phyloP scores from a whole-genome alignment of 2,113 vertebrate species.

The Myanophis thanlyinensis region DNA sequence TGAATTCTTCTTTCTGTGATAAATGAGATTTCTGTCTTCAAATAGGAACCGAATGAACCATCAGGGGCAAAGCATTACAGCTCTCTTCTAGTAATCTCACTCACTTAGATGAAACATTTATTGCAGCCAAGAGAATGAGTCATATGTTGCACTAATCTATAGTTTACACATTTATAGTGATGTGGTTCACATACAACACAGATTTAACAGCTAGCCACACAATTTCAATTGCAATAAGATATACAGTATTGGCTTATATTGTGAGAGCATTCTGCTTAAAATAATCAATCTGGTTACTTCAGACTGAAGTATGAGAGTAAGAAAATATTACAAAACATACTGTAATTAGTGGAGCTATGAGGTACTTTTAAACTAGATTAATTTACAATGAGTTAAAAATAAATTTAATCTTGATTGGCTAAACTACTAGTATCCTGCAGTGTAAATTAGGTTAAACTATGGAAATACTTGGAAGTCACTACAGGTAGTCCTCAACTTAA shows the following conservation, averaged over 20 bases:
- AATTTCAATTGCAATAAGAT: neutral
- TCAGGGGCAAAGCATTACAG: neutral
- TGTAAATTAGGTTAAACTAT: neutral
- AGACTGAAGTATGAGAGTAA: constrained; percentile 35
- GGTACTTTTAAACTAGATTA: constrained; percentile 20
- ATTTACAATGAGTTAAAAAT: neutral
- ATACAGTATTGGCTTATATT: neutral
- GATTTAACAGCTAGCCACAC: neutral
- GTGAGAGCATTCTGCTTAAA: constrained; percentile 27
- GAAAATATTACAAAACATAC: constrained; percentile 19
- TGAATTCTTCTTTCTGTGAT: neutral
- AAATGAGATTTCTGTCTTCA: neutral
- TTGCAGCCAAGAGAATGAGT: neutral
- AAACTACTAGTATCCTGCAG: neutral
- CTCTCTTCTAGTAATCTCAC: neutral
- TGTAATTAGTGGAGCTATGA: constrained; percentile 36
- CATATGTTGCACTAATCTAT: neutral
- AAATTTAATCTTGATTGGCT: neutral
- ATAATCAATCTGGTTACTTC: constrained; percentile 33
- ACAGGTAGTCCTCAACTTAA: constrained; percentile 7
- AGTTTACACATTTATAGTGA: neutral
- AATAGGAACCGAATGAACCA: neutral
- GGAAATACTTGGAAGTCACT: neutral
- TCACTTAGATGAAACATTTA: neutral
- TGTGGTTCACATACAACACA: neutral